These are phyloP conservation scores for Echeneis naucrates DNA, from an alignment of 2,797 vertebrate species.

Conservation along the genomic window DNA sequence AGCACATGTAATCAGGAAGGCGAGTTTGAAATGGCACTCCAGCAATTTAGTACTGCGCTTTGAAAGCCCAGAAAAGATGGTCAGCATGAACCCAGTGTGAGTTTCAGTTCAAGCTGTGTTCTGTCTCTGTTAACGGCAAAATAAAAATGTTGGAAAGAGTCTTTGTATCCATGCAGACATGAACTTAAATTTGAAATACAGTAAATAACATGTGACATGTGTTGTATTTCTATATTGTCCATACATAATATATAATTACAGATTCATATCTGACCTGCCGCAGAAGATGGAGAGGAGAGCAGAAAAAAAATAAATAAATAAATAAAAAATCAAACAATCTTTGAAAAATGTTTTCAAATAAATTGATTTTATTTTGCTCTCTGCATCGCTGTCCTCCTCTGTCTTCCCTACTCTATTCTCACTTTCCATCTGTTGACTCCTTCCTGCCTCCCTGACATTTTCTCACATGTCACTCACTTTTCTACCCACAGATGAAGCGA, in stretches of 20 bases:
- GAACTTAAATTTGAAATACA: not conserved
- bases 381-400: conserved; percentile 2
- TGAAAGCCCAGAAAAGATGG: not conserved
- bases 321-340: not conserved
- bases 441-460: not conserved
- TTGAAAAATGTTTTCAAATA: conserved; percentile 8
- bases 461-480: conserved; percentile 41
- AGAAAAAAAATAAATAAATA: not conserved
- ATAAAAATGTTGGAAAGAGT: not conserved
- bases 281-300: not conserved
- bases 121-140: not conserved
- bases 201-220: not conserved
- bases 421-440: conserved; percentile 29
- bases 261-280: not conserved
- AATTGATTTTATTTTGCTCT: conserved; percentile 2
- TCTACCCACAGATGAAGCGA: conserved; percentile 26
- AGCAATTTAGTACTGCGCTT: not conserved
- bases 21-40: not conserved
- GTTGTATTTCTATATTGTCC: not conserved
- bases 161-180: not conserved
- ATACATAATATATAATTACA: not conserved
- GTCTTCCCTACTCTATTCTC: conserved; percentile 42
- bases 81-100: not conserved
- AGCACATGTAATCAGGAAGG: not conserved
- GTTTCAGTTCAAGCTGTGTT: not conserved